A percentile compares a stretch with the other conserved stretches of the same genome.
Evolutionary conservation across 2,888 invertebrate species (phyloP).

Genomic region (Holacanthella duospinosa): DNA sequence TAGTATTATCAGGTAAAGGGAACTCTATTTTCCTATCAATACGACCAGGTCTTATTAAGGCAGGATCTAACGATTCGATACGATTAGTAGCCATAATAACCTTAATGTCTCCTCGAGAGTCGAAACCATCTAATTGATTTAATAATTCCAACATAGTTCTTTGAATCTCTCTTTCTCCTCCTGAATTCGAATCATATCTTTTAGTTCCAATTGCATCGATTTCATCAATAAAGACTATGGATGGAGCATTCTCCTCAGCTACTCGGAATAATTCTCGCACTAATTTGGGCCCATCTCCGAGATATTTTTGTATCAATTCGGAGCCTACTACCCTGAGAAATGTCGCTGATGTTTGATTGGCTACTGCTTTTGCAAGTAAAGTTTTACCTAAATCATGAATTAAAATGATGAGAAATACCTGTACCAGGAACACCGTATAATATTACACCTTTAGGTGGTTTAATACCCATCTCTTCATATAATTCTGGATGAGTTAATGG

Average conservation of each 20-base stretch:
- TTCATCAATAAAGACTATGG: slow-evolving; percentile 99
- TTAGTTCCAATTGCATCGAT: slow-evolving; percentile 99
- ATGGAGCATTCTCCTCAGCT: slow-evolving; percentile 97
- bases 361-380: slow-evolving; percentile 97
- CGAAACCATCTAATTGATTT: slow-evolving; percentile 99
- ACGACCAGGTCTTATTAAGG: slow-evolving; percentile 83
- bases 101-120: slow-evolving; percentile 66
- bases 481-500: slow-evolving; percentile 97
- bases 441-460: slow-evolving; percentile 93
- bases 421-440: slow-evolving; percentile 99
- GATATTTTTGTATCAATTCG: slow-evolving; percentile 98
- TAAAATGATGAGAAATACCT: no score
- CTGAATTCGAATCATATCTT: slow-evolving; percentile 96
- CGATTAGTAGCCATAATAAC: slow-evolving; percentile 92
- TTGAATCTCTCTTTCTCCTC: slow-evolving; percentile 96
- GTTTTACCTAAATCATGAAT: slow-evolving; percentile 98
- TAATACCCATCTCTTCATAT: slow-evolving; percentile 97
- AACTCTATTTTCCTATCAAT: slow-evolving; percentile 98
- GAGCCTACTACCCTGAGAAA: slow-evolving; percentile 98
- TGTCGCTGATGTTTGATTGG: slow-evolving; percentile 96
- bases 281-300: slow-evolving; percentile 98
- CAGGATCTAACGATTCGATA: slow-evolving; percentile 98
- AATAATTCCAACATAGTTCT: slow-evolving; percentile 90
- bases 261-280: slow-evolving; percentile 97
- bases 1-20: slow-evolving; percentile 80